Evolutionary conservation across 2,888 invertebrate species (phyloP).

Genomic region (Chrysolina oricalcia): DNA sequence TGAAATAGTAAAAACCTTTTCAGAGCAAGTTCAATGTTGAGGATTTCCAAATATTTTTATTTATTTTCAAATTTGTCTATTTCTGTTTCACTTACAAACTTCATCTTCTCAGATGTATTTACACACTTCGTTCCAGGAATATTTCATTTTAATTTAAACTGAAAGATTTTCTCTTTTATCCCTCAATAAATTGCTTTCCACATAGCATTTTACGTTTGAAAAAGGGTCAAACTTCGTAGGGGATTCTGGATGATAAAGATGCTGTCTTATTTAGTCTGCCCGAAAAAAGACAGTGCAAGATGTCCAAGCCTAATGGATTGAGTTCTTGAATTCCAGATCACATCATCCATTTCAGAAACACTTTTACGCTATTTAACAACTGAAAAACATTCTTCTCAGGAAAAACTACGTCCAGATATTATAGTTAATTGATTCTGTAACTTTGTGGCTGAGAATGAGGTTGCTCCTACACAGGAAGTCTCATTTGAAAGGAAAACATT

Average conservation of each 20-base stretch:
- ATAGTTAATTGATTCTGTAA: too few relatives aligned
- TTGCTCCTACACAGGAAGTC: too few relatives aligned
- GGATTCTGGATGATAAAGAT: slow-evolving; percentile 3
- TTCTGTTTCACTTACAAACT: neutral
- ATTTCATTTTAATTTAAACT: neutral
- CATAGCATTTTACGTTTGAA: slow-evolving; percentile 1
- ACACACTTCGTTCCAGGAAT: neutral
- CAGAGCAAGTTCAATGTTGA: too few relatives aligned
- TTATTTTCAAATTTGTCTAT: too few relatives aligned
- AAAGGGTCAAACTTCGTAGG: slow-evolving; percentile 3
- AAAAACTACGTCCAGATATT: too few relatives aligned
- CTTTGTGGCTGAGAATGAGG: too few relatives aligned
- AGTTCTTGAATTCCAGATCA: neutral
- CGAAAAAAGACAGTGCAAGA: slow-evolving; percentile 5
- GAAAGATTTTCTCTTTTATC: neutral
- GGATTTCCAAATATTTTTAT: too few relatives aligned
- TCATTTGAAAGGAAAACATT: too few relatives aligned
- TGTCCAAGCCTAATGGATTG: neutral
- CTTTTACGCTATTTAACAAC: too few relatives aligned
- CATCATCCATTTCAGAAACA: neutral
- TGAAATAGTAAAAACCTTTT: too few relatives aligned
- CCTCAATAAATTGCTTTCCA: slow-evolving; percentile 1
- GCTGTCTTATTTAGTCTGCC: neutral
- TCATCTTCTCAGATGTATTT: neutral
- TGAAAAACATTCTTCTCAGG: too few relatives aligned